These are phyloP conservation scores for Ciconia nigra DNA, from an alignment of 2,797 vertebrate species.

Conservation along the genomic window DNA sequence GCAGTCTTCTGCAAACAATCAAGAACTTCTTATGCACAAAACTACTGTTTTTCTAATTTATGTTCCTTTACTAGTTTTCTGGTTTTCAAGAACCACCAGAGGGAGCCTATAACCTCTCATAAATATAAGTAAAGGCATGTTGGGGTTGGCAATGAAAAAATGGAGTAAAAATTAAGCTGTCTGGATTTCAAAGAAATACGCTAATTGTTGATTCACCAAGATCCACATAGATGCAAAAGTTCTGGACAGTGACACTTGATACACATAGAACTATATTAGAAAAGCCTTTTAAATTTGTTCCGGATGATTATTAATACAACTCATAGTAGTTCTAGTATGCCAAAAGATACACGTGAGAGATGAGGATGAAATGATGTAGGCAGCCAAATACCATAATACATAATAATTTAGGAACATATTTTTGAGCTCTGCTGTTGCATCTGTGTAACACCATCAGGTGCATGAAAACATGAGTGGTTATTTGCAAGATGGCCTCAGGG, in stretches of 20 bases:
- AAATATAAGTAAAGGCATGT: background rate
- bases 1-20: background rate
- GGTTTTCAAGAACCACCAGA: constrained; percentile 24
- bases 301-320: background rate
- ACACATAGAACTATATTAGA: background rate
- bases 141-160: background rate
- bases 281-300: background rate
- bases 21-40: background rate
- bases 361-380: background rate
- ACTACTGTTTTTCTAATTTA: background rate
- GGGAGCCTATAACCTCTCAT: constrained; percentile 21
- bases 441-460: background rate
- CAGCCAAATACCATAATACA: background rate
- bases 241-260: background rate
- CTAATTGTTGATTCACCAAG: background rate
- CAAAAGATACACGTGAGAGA: background rate
- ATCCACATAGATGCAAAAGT: background rate
- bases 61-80: background rate
- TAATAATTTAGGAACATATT: background rate
- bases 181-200: background rate
- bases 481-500: background rate
- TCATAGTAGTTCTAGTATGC: background rate
- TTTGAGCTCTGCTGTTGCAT: background rate
- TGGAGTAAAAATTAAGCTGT: background rate
- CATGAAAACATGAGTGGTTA: background rate